Base-by-base conservation (phyloP, 1,140 invertebrate species). In the Ceratoteleas bidentatus region DNA sequence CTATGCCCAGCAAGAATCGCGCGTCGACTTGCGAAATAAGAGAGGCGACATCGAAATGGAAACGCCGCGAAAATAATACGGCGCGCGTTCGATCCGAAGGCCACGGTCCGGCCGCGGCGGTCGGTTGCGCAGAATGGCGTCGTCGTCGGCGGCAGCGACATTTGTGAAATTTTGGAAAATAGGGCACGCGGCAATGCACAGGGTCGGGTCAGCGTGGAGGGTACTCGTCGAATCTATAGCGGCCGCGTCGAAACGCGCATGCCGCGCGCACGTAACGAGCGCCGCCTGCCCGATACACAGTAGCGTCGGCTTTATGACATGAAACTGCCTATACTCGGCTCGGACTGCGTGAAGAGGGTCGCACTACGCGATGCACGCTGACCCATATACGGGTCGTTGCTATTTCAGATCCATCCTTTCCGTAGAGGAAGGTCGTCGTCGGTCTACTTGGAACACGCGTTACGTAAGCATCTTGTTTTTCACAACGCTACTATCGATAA, bases 311-410 rank as follows among this genome's bases (percentile, higher is more conserved):
- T 76, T 83, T 79, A 72, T 60, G 57, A 61, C 72, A 73, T 69
- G 65, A 72, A 80, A 80, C 72, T 57, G 65, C 65, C 68, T 73
- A 73, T 68, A 61, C 68, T 77, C 76, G 68, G 76, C 52, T 76
- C 73, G 69, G 69, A 70, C 70, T 83, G 77, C 82, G 68, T 80
- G 88, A 90, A 90, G 88, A 91, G 90, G 89, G 90, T 90, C 90
- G 89, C 84, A 87, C 81, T 83, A 90, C 90, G 89, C 90, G 90
- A 90, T 91, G 89, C 89, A 91, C 86, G 89, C 87, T 91, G 90
- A 91, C 90, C 90, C 87, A 91, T 90, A 91, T 91, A 90, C 89
- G 90, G 90, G 90, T 91, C 90, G 90, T 91, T 91, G 88, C 90
- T 91, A 91, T 91, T 91, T 91, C 90, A 90, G 90, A 90, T 90